Conservation (phyloP, 2,797 vertebrate genomes). For the Galagoides demidoff region DNA sequence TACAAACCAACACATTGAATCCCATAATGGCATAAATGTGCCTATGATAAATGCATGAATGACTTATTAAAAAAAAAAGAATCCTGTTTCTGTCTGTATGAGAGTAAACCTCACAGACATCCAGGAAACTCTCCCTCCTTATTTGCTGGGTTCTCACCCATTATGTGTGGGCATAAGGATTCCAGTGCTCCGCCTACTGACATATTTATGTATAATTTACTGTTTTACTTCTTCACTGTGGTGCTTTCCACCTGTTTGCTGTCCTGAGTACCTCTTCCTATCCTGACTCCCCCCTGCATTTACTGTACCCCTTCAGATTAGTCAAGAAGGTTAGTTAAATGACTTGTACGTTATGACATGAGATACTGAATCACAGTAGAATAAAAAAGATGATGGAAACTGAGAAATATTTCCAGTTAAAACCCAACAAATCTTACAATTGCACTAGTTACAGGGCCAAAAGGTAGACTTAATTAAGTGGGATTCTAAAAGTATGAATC, state of each 20-base stretch:
- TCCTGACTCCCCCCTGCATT: neutral
- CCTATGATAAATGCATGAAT: too few species aligned
- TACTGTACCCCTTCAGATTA: neutral
- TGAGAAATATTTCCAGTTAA: slow-evolving; percentile 18
- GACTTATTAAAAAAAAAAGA: neutral
- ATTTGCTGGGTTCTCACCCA: neutral
- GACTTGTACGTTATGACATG: neutral
- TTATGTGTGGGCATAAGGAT: neutral
- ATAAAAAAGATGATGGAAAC: neutral
- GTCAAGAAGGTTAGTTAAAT: neutral
- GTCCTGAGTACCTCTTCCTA: neutral
- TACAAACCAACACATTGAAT: too few species aligned
- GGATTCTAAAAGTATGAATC: neutral
- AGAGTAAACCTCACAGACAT: neutral
- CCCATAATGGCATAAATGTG: too few species aligned
- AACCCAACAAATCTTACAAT: neutral
- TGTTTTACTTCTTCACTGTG: neutral
- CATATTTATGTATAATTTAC: neutral
- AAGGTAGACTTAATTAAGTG: slow-evolving; percentile 17
- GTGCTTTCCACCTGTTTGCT: neutral
- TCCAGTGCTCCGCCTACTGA: neutral
- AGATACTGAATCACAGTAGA: neutral
- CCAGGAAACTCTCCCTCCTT: neutral
- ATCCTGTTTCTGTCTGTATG: neutral
- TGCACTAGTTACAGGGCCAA: neutral